A percentile compares a stretch with the other conserved stretches of the same genome.
phyloP scores from a whole-genome alignment of 2,113 vertebrate genomes.

The Laticauda laticaudata region DNA sequence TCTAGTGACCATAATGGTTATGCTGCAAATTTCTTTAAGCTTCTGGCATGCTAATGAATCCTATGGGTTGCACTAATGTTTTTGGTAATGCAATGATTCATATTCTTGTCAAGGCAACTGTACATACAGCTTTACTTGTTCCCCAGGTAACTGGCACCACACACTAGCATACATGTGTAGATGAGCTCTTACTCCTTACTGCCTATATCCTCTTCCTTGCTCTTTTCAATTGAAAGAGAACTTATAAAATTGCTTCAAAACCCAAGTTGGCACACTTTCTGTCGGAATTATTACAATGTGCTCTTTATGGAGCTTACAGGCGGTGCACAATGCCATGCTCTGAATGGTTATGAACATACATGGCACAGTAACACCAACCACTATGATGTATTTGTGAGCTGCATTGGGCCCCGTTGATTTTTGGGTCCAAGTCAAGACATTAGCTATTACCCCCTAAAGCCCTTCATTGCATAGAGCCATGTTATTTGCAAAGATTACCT shows the following conservation, averaged over 20 bases:
- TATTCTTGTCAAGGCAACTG: not conserved
- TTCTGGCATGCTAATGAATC: not conserved
- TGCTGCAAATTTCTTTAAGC: not conserved
- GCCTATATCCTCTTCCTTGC: not conserved
- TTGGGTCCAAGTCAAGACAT: not conserved
- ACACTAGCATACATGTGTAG: not conserved
- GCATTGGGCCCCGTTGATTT: not conserved
- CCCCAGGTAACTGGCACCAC: not conserved
- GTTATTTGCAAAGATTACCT: not conserved
- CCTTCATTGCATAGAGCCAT: not conserved
- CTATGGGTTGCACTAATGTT: not conserved
- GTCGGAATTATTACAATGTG: not conserved
- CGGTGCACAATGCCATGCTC: not conserved
- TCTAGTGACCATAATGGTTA: not conserved
- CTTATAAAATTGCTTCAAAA: not conserved
- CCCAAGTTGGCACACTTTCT: not conserved
- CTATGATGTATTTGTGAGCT: not conserved
- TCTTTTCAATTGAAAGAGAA: not conserved
- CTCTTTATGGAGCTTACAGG: not conserved
- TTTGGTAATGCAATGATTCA: not conserved
- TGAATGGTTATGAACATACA: not conserved
- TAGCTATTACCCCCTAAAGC: not conserved
- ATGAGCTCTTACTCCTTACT: not conserved
- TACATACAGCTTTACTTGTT: not conserved
- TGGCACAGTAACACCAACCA: not conserved